Percentiles rank a stretch among this genome's conserved stretches.
phyloP scores from a whole-genome alignment of 2,113 vertebrate genomes.

The Ardeotis arabs region DNA sequence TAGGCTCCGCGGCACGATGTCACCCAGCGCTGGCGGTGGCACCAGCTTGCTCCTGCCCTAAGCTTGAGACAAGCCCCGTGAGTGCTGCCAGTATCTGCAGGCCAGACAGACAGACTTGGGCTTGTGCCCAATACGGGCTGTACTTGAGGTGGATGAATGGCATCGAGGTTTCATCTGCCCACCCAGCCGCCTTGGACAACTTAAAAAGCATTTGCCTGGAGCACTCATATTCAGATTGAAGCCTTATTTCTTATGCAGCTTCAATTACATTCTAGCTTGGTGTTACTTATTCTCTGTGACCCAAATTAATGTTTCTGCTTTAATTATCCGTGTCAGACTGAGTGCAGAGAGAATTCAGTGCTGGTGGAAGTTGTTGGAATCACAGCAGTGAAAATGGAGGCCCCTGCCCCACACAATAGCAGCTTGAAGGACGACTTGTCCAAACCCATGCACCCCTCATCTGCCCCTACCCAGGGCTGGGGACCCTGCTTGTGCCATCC shows the following conservation, averaged over 20 bases:
- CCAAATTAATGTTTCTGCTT: background rate
- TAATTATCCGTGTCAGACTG: background rate
- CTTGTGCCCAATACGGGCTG: rapidly evolving
- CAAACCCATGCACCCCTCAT: background rate
- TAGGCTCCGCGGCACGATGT: rapidly evolving
- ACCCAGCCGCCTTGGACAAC: background rate
- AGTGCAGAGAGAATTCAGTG: background rate
- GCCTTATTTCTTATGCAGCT: background rate
- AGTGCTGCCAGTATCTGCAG: background rate
- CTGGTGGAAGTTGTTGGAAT: background rate
- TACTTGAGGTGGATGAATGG: rapidly evolving
- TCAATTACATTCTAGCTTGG: background rate
- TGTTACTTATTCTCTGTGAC: background rate
- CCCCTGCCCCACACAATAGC: background rate
- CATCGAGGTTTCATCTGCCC: background rate
- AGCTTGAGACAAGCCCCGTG: rapidly evolving
- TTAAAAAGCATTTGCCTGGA: background rate
- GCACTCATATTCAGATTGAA: background rate
- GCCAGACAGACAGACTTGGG: background rate
- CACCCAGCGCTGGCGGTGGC: background rate
- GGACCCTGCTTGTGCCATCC: background rate
- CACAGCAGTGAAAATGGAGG: background rate
- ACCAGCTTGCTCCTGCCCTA: background rate
- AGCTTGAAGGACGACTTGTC: background rate
- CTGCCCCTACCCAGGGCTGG: background rate